Evolutionary conservation across 2,888 invertebrate genomes (phyloP), one percentile per base, ranked within the genome.

Genomic region (Minunthozetes semirufus): DNA sequence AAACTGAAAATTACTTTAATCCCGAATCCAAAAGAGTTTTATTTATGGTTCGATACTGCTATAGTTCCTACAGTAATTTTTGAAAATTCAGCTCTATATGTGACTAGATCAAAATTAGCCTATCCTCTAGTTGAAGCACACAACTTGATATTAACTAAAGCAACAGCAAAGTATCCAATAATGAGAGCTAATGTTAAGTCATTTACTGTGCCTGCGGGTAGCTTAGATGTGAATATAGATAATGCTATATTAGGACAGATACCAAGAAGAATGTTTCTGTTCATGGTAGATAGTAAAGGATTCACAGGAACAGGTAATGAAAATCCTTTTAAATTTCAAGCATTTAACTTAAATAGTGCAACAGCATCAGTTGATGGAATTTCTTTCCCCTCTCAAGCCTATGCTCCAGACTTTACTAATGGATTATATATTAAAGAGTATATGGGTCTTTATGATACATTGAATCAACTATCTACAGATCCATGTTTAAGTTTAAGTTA

Each of bases 381-480:
- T 19, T 50, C 71, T n/a, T n/a, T n/a, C n/a, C n/a, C n/a, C n/a
- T n/a, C 71, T 19, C 11, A 19, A 5, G 48, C 71, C 4, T 71
- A 8, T 29, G 3, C 17, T 9, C 71, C 71, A n/a, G 48, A 70
- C 25, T 71, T 71, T 42, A n/a, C 2, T 2, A 71, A 42, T 17
- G 48, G 19, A 8, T 3, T n/a, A 13, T 71, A 48, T 42, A 8
- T 22, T 8, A 48, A 48, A 50, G 71, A 71, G 46, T 71, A 19
- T 71, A 8, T 71, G 19, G 17, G 27, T 27, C 4, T 71, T 11
- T 71, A 38, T 71, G 17, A 71, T 17, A 4, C 71, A 46, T n/a
- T 42, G 8, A 86, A 88, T 33, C 33, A 63, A 33, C 6, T 38
- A 6, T n/a, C 38, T 2, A 33, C 63, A 17, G 63, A 63, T 19